Conservation (phyloP, 2,797 vertebrate species). For the Gymnocypris eckloni region DNA sequence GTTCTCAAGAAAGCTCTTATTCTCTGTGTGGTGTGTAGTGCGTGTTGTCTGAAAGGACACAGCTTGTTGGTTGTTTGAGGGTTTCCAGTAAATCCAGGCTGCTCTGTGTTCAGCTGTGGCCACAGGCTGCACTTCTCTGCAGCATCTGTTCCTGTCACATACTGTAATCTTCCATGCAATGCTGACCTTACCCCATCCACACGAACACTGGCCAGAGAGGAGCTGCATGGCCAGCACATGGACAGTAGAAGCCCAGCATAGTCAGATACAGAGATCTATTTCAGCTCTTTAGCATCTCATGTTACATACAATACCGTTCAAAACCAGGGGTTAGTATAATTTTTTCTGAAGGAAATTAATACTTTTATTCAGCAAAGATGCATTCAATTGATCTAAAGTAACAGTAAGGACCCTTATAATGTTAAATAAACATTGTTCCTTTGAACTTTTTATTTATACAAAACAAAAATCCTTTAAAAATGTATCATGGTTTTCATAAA, state of each 20-base stretch:
- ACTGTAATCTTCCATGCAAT: conserved; percentile 32
- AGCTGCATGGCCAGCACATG: neutral
- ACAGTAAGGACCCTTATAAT: neutral
- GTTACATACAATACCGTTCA: neutral
- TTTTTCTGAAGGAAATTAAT: neutral
- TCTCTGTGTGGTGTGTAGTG: conserved; percentile 1
- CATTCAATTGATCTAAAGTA: neutral
- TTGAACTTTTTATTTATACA: neutral
- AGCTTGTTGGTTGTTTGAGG: conserved; percentile 19
- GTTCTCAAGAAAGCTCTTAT: too few species aligned
- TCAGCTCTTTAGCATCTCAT: neutral
- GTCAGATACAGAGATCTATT: neutral
- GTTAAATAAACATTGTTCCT: neutral
- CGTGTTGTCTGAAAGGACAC: conserved; percentile 27
- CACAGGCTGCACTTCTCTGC: conserved; percentile 31
- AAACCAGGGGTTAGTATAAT: neutral
- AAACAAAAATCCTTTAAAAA: neutral
- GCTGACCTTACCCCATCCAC: conserved; percentile 33
- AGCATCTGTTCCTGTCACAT: conserved; percentile 53
- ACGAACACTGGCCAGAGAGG: neutral
- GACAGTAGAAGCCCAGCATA: neutral
- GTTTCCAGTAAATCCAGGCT: neutral
- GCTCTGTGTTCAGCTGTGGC: conserved; percentile 17
- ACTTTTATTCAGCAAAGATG: neutral
- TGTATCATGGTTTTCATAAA: neutral